These are phyloP conservation scores for Sylvicapra grimmia DNA, from an alignment of 2,113 vertebrate genomes.

Conservation along the genomic window DNA sequence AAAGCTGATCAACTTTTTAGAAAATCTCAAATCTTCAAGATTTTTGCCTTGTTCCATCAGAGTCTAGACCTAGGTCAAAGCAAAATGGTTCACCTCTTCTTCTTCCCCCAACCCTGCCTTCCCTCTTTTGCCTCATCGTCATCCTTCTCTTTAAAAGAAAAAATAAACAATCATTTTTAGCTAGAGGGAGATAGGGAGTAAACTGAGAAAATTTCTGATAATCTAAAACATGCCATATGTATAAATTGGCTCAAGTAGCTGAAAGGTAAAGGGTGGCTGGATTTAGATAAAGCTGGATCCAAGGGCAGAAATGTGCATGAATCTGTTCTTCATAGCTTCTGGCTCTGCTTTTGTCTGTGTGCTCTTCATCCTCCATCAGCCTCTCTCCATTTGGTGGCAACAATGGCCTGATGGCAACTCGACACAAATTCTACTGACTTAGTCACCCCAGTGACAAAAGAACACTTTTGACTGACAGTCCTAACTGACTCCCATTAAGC, in stretches of 20 bases:
- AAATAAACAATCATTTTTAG: background rate
- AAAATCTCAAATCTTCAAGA: background rate
- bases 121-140: background rate
- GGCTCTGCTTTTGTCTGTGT: background rate
- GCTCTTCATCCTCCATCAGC: background rate
- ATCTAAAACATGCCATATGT: background rate
- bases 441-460: background rate
- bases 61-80: background rate
- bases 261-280: background rate
- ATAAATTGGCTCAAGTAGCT: background rate
- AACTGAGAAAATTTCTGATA: slow-evolving; percentile 10
- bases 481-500: background rate
- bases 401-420: background rate
- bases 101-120: background rate
- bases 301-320: background rate
- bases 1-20: background rate
- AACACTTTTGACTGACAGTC: background rate
- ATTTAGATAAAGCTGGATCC: background rate
- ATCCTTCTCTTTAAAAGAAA: background rate
- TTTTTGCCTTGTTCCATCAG: slow-evolving; percentile 28
- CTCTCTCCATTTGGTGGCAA: background rate
- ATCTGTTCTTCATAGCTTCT: background rate
- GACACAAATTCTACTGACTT: background rate
- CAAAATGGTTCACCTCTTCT: background rate
- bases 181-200: background rate